phyloP scores from a whole-genome alignment of 2,113 vertebrate genomes.

The Austrofundulus limnaeus region DNA sequence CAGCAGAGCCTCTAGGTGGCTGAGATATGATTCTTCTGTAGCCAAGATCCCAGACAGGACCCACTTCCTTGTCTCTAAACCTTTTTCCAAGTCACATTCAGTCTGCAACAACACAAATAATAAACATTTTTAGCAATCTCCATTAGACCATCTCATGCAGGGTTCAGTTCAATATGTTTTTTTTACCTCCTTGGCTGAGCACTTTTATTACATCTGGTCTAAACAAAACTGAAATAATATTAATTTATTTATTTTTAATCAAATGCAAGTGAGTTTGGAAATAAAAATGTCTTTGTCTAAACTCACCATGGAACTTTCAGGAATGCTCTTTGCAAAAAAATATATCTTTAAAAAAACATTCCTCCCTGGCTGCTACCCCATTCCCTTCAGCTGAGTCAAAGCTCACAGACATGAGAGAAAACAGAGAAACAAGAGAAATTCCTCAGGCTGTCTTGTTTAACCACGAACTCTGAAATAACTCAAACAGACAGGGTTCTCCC shows the following conservation, averaged over 20 bases:
- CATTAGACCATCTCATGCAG: not conserved
- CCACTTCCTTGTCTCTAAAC: slow-evolving; percentile 98
- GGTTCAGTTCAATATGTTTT: not conserved
- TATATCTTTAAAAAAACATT: slow-evolving; percentile 20
- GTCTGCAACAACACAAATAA: slow-evolving; percentile 74
- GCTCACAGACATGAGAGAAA: slow-evolving; percentile 60
- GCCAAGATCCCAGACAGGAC: slow-evolving; percentile 96
- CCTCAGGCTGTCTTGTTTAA: slow-evolving; percentile 59
- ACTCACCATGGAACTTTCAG: not conserved
- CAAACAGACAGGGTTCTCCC: slow-evolving; percentile 61
- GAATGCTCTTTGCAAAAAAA: slow-evolving; percentile 23
- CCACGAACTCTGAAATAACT: slow-evolving; percentile 66
- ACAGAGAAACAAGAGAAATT: slow-evolving; percentile 54
- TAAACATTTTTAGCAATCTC: not conserved
- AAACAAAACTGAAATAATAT: not conserved
- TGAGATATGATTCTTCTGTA: slow-evolving; percentile 95
- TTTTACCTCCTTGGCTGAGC: not conserved
- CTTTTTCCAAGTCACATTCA: slow-evolving; percentile 95
- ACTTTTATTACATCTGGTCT: not conserved
- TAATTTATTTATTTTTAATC: not conserved
- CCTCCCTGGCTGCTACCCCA: slow-evolving; percentile 2
- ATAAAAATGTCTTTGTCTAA: not conserved
- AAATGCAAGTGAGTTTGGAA: not conserved
- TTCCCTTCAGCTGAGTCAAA: slow-evolving; percentile 50
- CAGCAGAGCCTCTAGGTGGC: slow-evolving; percentile 94